phyloP scores from a whole-genome alignment of 2,113 vertebrate genomes.

The Catharus minimus region DNA sequence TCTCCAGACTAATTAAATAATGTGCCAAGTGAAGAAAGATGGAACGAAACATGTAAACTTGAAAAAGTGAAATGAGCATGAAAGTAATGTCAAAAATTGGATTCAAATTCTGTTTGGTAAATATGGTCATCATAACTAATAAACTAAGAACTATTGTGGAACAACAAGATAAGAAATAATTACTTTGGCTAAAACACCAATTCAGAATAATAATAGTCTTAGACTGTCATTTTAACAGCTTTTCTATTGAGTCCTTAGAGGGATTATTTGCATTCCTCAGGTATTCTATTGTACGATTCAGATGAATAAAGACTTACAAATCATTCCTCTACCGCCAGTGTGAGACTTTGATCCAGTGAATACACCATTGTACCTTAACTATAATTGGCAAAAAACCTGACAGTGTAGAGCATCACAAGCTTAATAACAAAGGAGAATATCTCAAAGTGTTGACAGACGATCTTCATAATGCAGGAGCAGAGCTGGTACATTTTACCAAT shows the following conservation, averaged over 20 bases:
- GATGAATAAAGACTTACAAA: slow-evolving; percentile 99
- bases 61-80: slow-evolving; percentile 35
- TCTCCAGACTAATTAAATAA: slow-evolving; percentile 9
- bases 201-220: slow-evolving; percentile 91
- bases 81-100: slow-evolving; percentile 47
- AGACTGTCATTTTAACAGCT: slow-evolving; percentile 87
- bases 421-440: slow-evolving; percentile 97
- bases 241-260: slow-evolving; percentile 87
- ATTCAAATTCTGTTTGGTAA: slow-evolving; percentile 61
- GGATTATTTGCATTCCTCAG: slow-evolving; percentile 99
- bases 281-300: slow-evolving; percentile 92
- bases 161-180: slow-evolving; percentile 85
- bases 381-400: slow-evolving; percentile 99
- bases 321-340: slow-evolving; percentile 95
- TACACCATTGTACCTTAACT: slow-evolving; percentile 99
- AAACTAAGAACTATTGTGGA: slow-evolving; percentile 75
- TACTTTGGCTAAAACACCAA: slow-evolving; percentile 85
- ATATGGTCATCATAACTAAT: slow-evolving; percentile 69
- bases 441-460: slow-evolving; percentile 96
- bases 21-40: neutral
- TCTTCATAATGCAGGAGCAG: slow-evolving; percentile 98
- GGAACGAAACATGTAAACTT: neutral
- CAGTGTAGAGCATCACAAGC: slow-evolving; percentile 95
- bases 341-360: slow-evolving; percentile 98
- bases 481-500: slow-evolving; percentile 87